Percentiles rank a stretch among this genome's conserved stretches.
Conservation (phyloP, 2,888 invertebrate species). For the Athalia cordata region DNA sequence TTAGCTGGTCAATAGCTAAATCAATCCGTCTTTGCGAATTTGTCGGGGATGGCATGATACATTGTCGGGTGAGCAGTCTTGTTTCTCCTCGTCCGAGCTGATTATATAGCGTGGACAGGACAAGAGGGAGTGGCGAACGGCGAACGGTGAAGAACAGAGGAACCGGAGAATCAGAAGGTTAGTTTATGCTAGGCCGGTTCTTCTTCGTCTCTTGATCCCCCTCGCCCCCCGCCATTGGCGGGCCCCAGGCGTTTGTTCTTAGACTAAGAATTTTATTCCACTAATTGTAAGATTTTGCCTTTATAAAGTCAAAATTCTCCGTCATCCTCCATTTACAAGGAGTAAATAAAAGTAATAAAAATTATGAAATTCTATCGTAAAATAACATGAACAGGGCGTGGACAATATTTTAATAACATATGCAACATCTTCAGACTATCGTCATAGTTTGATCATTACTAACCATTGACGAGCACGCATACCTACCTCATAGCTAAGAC, state of each 20-base stretch:
- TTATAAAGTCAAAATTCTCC: slow-evolving; percentile 21
- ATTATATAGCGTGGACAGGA: slow-evolving; percentile 47
- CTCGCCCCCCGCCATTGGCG: slow-evolving; percentile 43
- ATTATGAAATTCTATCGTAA: background rate
- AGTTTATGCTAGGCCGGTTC: slow-evolving; percentile 40
- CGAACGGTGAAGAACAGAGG: slow-evolving; percentile 15
- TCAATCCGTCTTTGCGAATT: slow-evolving; percentile 47
- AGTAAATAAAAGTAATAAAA: slow-evolving; percentile 18
- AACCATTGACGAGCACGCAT: slow-evolving; percentile 4
- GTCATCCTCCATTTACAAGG: background rate
- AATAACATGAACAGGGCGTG: background rate
- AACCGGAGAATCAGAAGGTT: slow-evolving; percentile 38
- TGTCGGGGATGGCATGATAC: slow-evolving; percentile 47
- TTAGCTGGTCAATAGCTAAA: slow-evolving; percentile 44
- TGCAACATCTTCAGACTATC: too few species aligned
- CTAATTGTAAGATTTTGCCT: slow-evolving; percentile 3
- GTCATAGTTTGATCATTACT: too few species aligned
- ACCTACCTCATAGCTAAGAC: too few species aligned
- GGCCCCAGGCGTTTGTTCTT: slow-evolving; percentile 29
- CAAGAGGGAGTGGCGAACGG: slow-evolving; percentile 41
- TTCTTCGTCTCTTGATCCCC: slow-evolving; percentile 41
- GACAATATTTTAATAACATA: background rate
- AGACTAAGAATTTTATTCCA: slow-evolving; percentile 24
- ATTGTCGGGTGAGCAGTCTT: slow-evolving; percentile 46
- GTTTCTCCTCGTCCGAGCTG: slow-evolving; percentile 47